Evolutionary conservation across 2,797 vertebrate genomes (phyloP).

Genomic region (Tenualosa ilisha): DNA sequence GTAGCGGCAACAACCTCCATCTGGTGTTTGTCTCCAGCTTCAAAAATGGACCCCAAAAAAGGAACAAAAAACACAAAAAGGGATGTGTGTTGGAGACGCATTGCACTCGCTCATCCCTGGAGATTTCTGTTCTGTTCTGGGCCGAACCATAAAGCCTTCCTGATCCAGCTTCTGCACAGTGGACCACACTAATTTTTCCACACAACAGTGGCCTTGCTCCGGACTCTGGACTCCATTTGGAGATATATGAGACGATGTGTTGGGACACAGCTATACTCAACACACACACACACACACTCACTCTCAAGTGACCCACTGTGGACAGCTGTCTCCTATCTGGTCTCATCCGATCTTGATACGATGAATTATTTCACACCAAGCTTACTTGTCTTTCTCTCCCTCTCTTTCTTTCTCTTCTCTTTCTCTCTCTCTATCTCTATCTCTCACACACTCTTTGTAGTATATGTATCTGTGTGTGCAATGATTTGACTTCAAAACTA

Average conservation of each 20-base stretch:
- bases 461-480: slow-evolving; percentile 16
- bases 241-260: slow-evolving; percentile 18
- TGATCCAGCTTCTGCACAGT: slow-evolving; percentile 8
- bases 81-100: background rate
- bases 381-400: background rate
- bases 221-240: slow-evolving; percentile 35
- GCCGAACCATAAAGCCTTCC: slow-evolving; percentile 18
- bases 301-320: slow-evolving; percentile 35
- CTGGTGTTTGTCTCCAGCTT: slow-evolving; percentile 36
- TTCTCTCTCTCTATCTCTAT: slow-evolving; percentile 29
- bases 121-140: background rate
- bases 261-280: slow-evolving; percentile 29
- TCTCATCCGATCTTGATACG: slow-evolving; percentile 23
- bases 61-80: background rate
- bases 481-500: slow-evolving; percentile 15
- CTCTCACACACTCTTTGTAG: background rate
- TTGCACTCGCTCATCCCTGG: background rate
- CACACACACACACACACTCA: slow-evolving; percentile 22
- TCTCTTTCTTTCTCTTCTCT: background rate
- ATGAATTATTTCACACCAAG: slow-evolving; percentile 2
- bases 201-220: slow-evolving; percentile 35
- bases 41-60: slow-evolving; percentile 26
- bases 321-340: slow-evolving; percentile 35
- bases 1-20: slow-evolving; percentile 17
- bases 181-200: background rate